Evolutionary conservation across 2,888 invertebrate genomes (phyloP), one percentile per base, ranked within the genome.

Genomic region (Dastarcus helophoroides): DNA sequence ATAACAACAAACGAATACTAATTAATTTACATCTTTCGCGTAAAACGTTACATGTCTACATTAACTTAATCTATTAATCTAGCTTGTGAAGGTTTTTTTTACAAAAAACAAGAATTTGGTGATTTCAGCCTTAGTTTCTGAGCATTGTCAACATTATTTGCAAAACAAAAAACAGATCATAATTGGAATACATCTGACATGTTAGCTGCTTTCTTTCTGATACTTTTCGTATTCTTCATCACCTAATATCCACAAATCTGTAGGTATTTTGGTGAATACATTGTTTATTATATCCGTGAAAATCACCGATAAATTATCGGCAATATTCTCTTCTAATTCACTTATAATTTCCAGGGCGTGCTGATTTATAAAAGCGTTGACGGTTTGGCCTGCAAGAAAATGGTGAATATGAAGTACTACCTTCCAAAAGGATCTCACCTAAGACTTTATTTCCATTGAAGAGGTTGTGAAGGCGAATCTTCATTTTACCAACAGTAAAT

Each of bases 391-490:
- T 66, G 44, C 16, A 54, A 54, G 8, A 24, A 8, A n/a, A n/a
- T n/a, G n/a, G n/a, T n/a, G n/a, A n/a, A n/a, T n/a, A n/a, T n/a
- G n/a, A 27, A 30, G 19, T 14, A 3, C 16, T 8, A 33, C 29
- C 14, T 33, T 10, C 12, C 22, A 14, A 8, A n/a, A n/a, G n/a
- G n/a, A n/a, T n/a, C 51, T 52, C 51, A 67, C 68, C 68, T 41
- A 75, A 55, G 36, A 73, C 62, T 50, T 69, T 67, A 44, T 75
- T 74, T 26, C 74, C 74, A 47, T 73, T 73, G 49, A 75, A 74
- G 6, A 74, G 59, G 53, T 73, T 72, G 28, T 65, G 63, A 11
- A 74, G 53, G 37, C 68, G 64, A 12, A 71, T 64, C 9, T 65
- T 62, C 60, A 73, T 65, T 3, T 58, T 56, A 7, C 65, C 62